Evolutionary conservation across 1,140 invertebrate species (phyloP), one percentile per base, ranked within the genome.

Genomic region (Hyles vespertilio): DNA sequence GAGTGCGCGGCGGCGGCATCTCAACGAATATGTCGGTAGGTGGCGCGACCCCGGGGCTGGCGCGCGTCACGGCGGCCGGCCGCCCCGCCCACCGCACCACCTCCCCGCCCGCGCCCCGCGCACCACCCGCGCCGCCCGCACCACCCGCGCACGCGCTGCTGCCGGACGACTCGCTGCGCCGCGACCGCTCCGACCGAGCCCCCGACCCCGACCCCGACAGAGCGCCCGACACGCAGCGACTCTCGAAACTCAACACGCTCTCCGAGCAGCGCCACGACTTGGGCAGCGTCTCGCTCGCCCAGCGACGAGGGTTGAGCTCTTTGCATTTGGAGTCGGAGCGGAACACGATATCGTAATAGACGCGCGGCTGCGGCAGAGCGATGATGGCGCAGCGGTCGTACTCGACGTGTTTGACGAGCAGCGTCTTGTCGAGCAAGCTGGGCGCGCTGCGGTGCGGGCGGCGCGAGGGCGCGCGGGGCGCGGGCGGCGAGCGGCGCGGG

Each of bases 191-290:
- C 51, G 74, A 65, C 33, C 5, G 5, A 40, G 5, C 36, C 36
- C 36, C 36, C 36, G 36, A 40, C 36, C 36, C 36, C 36, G 36
- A 40, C 4, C 36, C 36, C 36, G 36, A 40, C 36, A 40, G 5
- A 5, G 36, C 36, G 36, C 4, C 36, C 36, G 36, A 5, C 36
- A 5, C 36, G 36, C 4, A 60, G 8, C 69, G 57, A 32, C 64
- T 69, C 59, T 75, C 76, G 44, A 86, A 74, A 63, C 81, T 87
- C 53, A 89, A 36, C 53, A 74, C 70, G 65, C 82, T 89, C 60
- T 89, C 86, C 3, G 84, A 85, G 56, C 86, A 89, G 0, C 86
- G 77, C 82, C 86, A 89, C 10, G 84, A 87, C 59, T 89, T 89
- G 0, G 86, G 83, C 65, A 89, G 59, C 5, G 79, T 80, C 46